Evolutionary conservation across 2,888 invertebrate species (phyloP).

Genomic region (Rotaria sp.): DNA sequence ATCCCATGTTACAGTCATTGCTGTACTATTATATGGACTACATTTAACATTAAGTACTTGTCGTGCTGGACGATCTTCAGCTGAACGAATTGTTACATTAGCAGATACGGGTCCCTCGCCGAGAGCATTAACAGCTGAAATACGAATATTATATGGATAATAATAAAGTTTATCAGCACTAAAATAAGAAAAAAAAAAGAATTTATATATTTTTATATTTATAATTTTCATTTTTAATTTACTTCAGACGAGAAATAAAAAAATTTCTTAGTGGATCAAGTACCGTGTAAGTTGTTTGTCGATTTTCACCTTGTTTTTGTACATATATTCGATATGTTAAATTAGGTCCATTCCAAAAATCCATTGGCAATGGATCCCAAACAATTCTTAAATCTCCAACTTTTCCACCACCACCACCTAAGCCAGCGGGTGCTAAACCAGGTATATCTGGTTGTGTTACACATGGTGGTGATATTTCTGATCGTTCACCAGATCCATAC

Average conservation of each 20-base stretch:
- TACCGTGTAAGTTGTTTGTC: neutral
- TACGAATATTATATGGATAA: slow-evolving; percentile 34
- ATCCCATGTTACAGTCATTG: slow-evolving; percentile 39
- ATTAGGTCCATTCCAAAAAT: slow-evolving; percentile 38
- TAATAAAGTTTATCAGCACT: slow-evolving; percentile 32
- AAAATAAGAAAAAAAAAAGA: neutral
- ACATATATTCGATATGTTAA: slow-evolving; percentile 35
- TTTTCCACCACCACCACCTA: slow-evolving; percentile 40
- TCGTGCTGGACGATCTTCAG: slow-evolving; percentile 36
- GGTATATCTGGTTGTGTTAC: slow-evolving; percentile 38
- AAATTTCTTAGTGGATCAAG: neutral
- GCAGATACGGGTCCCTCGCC: slow-evolving; percentile 35
- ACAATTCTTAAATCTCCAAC: slow-evolving; percentile 36
- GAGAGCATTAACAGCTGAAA: slow-evolving; percentile 35
- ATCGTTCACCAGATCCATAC: slow-evolving; percentile 36
- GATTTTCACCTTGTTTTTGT: slow-evolving; percentile 31
- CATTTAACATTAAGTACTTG: slow-evolving; percentile 39
- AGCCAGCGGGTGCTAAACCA: slow-evolving; percentile 25
- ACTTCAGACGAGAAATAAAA: neutral
- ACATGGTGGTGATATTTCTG: slow-evolving; percentile 34
- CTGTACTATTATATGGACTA: slow-evolving; percentile 38
- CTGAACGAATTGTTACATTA: slow-evolving; percentile 32
- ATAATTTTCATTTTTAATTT: neutral
- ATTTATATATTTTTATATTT: too few species aligned
- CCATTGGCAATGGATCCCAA: slow-evolving; percentile 38